Base-by-base conservation (phyloP, 2,797 vertebrate species). In the Silurus aristotelis region DNA sequence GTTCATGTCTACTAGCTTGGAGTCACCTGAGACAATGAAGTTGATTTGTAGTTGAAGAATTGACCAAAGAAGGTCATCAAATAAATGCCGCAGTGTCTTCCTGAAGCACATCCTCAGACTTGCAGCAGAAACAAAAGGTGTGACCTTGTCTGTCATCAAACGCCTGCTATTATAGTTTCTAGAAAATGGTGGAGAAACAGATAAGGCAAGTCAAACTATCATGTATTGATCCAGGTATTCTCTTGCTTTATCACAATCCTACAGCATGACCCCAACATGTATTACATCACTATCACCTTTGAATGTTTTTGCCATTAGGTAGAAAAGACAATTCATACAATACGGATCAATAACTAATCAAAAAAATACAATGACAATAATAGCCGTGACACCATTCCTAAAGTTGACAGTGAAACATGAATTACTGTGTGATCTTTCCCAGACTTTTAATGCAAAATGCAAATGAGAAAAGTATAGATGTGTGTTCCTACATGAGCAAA, bases 1-100 rank as follows among this genome's bases (percentile, higher is more conserved):
- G 87, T 87, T 88, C 87, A 78, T 83, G 84, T 87, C 86, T 70
- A 20, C 64, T 48, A 75, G 67, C 84, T 83, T 81, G 76, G 68
- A 83, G 79, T 81, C 86, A 85, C 73, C 68, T 76, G 64, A 84
- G 86, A 90, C 88, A 88, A 89, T 87, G 78, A 86, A 86, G 76
- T 80, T 80, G 70, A 66, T 66, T 77, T 87, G 83, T 85, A 87
- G 71, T 76, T 60, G 68, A 22, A 83, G 71, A 77, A 88, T 63
- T 76, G 87, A 85, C 83, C 84, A 76, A 22, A 75, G 75, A 71
- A 73, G 83, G 86, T 89, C 86, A 85, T 83, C 77, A 68, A 84
- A 83, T 83, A 84, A 87, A 87, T 84, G 83, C 43, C 7, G 86
- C n/a, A 15, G 61, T 87, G 83, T 76, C 67, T 83, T 64, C 63